A percentile compares a stretch with the other conserved stretches of the same genome.
phyloP scores from a whole-genome alignment of 2,888 invertebrate species.

The Drosophila tanythrix region DNA sequence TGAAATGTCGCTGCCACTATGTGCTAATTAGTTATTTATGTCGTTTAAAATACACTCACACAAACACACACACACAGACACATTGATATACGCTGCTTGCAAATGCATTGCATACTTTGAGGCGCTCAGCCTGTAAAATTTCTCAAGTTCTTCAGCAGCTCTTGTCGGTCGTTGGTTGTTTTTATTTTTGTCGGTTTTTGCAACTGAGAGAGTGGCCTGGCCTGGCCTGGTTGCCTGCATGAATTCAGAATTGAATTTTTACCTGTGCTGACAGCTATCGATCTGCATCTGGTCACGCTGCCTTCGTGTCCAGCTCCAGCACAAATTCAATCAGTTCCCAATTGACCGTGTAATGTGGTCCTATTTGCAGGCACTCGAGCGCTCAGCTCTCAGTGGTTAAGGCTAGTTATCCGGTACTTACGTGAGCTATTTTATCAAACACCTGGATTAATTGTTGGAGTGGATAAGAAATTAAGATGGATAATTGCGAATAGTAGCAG shows the following conservation, averaged over 20 bases:
- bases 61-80: background rate
- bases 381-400: conserved; percentile 21
- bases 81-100: background rate
- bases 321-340: conserved; percentile 73
- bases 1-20: conserved; percentile 61
- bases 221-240: conserved; percentile 2
- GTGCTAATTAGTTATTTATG: conserved; percentile 78
- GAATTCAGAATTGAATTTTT: conserved; percentile 37
- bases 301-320: conserved; percentile 33
- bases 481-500: background rate
- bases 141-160: conserved; percentile 32
- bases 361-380: conserved; percentile 26
- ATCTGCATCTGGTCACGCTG: conserved; percentile 40
- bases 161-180: conserved; percentile 14
- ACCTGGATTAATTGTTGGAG: background rate
- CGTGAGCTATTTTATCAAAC: conserved; percentile 35
- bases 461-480: background rate
- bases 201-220: background rate
- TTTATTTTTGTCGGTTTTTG: background rate
- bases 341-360: conserved; percentile 73
- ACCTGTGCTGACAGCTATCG: conserved; percentile 38
- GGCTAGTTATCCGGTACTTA: conserved; percentile 55
- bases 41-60: conserved; percentile 40
- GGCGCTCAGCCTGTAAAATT: conserved; percentile 26
- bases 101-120: conserved; percentile 45